Evolutionary conservation across 2,797 vertebrate genomes (phyloP).

Genomic region (Ateles fusciceps): DNA sequence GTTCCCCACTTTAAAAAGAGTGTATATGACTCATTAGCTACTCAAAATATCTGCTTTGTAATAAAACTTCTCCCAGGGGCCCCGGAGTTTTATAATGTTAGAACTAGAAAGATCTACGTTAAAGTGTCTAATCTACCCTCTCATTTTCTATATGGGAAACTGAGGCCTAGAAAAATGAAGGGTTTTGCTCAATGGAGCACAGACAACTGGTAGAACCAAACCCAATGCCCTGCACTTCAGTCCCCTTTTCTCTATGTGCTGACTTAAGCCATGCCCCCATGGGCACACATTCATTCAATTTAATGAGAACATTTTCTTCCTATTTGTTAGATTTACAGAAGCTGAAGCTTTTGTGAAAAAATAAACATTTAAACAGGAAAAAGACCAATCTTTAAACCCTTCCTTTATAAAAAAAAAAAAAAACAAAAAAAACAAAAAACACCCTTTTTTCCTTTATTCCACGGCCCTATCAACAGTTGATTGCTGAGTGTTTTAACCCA

Average conservation of each 20-base stretch:
- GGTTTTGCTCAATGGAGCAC: background rate
- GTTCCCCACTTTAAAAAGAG: background rate
- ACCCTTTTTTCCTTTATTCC: slow-evolving; percentile 31
- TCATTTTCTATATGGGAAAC: slow-evolving; percentile 11
- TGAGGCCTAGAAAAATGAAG: background rate
- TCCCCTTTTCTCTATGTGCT: background rate
- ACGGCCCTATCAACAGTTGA: slow-evolving; percentile 51
- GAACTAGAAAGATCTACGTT: background rate
- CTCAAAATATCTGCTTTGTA: slow-evolving; percentile 6
- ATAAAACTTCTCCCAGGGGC: background rate
- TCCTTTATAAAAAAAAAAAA: slow-evolving; percentile 14
- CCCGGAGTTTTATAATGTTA: background rate
- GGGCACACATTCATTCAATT: background rate
- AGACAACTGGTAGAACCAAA: background rate
- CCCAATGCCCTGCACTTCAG: background rate
- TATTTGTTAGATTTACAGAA: slow-evolving; percentile 39
- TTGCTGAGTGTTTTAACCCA: slow-evolving; percentile 2
- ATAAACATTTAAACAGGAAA: slow-evolving; percentile 15
- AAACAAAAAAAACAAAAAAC: background rate
- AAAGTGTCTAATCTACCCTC: background rate
- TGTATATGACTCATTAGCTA: background rate
- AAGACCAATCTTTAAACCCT: background rate
- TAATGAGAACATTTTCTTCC: background rate
- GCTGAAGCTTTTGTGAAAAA: slow-evolving; percentile 9
- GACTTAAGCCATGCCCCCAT: background rate